These are phyloP conservation scores for Scaptomyza tumidula DNA, from an alignment of 2,888 invertebrate species.

Conservation along the genomic window DNA sequence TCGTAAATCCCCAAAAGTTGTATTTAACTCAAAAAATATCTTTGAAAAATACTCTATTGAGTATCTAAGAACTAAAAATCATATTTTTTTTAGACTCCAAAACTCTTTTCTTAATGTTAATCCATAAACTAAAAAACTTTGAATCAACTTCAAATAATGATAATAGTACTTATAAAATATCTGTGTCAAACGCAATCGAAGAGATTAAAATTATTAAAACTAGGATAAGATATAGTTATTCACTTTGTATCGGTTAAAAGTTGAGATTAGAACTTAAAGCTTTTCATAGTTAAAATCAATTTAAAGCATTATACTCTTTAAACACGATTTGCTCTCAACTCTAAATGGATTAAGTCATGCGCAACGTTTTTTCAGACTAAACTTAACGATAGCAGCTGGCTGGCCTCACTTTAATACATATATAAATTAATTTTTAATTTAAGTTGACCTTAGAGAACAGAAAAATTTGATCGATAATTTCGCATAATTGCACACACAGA, in stretches of 20 bases:
- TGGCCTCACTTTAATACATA: slow-evolving; percentile 21
- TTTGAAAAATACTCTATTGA: not conserved
- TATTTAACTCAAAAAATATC: too few species aligned
- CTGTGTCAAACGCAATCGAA: not conserved
- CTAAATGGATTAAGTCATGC: slow-evolving; percentile 58
- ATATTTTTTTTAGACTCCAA: too few species aligned
- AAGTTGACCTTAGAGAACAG: slow-evolving; percentile 73
- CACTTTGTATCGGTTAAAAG: not conserved
- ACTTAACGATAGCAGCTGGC: slow-evolving; percentile 40
- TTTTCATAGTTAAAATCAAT: not conserved
- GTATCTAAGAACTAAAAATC: too few species aligned
- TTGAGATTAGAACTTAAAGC: not conserved
- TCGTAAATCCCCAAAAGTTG: too few species aligned
- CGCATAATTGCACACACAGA: slow-evolving; percentile 73
- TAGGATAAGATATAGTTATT: slow-evolving; percentile 5
- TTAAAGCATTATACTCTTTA: too few species aligned
- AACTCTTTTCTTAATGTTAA: not conserved
- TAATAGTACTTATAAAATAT: not conserved
- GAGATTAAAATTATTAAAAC: not conserved
- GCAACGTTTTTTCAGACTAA: slow-evolving; percentile 50
- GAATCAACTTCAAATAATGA: not conserved
- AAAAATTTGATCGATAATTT: slow-evolving; percentile 81
- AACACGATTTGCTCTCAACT: slow-evolving; percentile 9
- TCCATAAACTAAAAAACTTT: not conserved
- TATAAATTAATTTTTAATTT: slow-evolving; percentile 64